phyloP scores from a whole-genome alignment of 1,140 invertebrate species.

The Neodiprion pinetum region DNA sequence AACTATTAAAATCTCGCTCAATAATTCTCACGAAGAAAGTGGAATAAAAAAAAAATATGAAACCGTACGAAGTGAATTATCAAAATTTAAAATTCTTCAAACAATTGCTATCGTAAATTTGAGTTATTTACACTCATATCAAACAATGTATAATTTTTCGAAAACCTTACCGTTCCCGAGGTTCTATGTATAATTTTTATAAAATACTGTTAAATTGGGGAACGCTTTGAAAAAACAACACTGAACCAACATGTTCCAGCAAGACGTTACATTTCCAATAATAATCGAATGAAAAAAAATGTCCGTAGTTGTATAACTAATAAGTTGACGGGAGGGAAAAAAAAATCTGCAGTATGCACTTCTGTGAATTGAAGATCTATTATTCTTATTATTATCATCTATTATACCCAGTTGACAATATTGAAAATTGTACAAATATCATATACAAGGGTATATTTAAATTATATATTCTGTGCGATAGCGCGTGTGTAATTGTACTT shows the following conservation, averaged over 20 bases:
- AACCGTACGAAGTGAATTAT: too few species aligned
- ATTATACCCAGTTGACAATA: background rate
- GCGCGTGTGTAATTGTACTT: background rate
- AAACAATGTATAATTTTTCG: too few species aligned
- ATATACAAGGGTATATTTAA: background rate
- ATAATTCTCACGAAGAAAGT: too few species aligned
- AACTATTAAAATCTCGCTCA: too few species aligned
- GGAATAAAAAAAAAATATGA: too few species aligned
- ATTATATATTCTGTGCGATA: background rate
- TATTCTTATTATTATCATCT: background rate
- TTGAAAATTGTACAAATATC: background rate
- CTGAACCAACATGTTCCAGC: too few species aligned
- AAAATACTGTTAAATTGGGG: too few species aligned
- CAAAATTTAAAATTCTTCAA: too few species aligned
- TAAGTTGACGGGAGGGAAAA: background rate
- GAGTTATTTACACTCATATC: too few species aligned
- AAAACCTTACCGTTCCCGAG: too few species aligned
- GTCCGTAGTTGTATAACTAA: background rate
- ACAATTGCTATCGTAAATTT: too few species aligned
- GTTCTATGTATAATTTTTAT: too few species aligned
- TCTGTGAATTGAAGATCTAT: constrained; percentile 54
- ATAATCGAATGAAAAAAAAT: background rate
- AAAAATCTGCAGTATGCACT: constrained; percentile 57
- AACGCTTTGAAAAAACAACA: background rate
- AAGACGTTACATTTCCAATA: background rate